These are phyloP conservation scores for Drosophila sulfurigaster DNA, from an alignment of 1,140 invertebrate genomes.

Conservation along the genomic window DNA sequence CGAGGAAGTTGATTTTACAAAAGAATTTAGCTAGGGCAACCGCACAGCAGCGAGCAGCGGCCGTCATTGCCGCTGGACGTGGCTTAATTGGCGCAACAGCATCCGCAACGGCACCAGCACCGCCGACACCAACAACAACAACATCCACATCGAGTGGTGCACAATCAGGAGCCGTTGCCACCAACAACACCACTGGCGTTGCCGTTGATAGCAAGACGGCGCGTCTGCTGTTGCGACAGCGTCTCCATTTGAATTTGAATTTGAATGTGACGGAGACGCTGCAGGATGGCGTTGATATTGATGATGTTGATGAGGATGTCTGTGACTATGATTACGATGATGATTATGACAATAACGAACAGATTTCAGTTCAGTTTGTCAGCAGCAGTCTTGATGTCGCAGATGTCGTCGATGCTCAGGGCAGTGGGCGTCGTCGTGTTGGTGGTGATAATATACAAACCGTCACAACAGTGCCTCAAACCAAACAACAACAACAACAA, in stretches of 20 bases:
- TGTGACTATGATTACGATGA: constrained; percentile 51
- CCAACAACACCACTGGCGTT: constrained; percentile 19
- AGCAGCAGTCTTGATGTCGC: not conserved
- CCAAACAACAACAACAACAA: constrained; percentile 76
- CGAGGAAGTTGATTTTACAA: constrained; percentile 84
- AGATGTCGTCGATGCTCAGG: constrained; percentile 48
- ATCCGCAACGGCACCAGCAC: constrained; percentile 51
- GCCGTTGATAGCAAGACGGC: constrained; percentile 59
- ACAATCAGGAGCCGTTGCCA: constrained; percentile 20
- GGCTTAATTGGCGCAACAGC: constrained; percentile 52
- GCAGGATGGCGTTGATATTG: constrained; percentile 79
- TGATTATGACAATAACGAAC: constrained; percentile 25
- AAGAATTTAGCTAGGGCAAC: constrained; percentile 84
- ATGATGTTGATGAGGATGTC: constrained; percentile 82
- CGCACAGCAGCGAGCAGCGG: constrained; percentile 74
- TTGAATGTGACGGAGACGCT: constrained; percentile 74
- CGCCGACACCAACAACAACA: constrained; percentile 22
- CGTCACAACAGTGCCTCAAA: constrained; percentile 85
- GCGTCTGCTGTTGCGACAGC: constrained; percentile 77
- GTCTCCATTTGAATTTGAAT: constrained; percentile 81
- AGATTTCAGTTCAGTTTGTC: not conserved
- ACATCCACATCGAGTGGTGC: no score
- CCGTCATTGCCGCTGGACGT: constrained; percentile 72
- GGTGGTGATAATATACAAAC: constrained; percentile 79
- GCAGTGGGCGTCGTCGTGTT: constrained; percentile 51